These are phyloP conservation scores for Dynastes tityus DNA, from an alignment of 2,888 invertebrate species.

Conservation along the genomic window DNA sequence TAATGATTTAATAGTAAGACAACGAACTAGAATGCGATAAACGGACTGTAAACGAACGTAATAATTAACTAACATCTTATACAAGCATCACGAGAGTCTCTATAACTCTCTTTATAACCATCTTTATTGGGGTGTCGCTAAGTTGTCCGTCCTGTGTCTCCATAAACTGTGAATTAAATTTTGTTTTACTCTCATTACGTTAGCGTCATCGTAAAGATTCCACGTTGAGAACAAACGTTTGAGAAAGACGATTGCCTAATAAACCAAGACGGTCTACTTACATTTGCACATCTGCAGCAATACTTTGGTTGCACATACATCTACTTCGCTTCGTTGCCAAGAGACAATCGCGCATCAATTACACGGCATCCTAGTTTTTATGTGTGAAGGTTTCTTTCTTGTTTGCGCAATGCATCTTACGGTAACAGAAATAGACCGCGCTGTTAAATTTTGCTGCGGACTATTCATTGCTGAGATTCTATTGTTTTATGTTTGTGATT, in stretches of 20 bases:
- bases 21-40: background rate
- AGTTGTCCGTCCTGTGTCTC: background rate
- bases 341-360: slow-evolving; percentile 21
- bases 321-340: background rate
- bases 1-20: background rate
- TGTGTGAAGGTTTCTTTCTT: background rate
- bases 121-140: slow-evolving; percentile 13
- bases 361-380: background rate
- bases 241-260: background rate
- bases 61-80: background rate
- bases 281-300: background rate
- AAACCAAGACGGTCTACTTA: slow-evolving; percentile 6
- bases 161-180: slow-evolving; percentile 19
- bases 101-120: background rate
- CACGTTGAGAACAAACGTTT: background rate
- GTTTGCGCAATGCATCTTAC: background rate
- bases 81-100: background rate
- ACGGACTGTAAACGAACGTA: background rate
- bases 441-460: background rate
- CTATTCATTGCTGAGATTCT: background rate
- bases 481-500: background rate
- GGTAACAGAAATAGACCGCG: background rate
- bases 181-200: slow-evolving; percentile 13
- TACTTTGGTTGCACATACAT: background rate
- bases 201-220: slow-evolving; percentile 9